Evolutionary conservation across 2,797 vertebrate genomes (phyloP), one percentile per base, ranked within the genome.

Genomic region (Semaprochilodus insignis): DNA sequence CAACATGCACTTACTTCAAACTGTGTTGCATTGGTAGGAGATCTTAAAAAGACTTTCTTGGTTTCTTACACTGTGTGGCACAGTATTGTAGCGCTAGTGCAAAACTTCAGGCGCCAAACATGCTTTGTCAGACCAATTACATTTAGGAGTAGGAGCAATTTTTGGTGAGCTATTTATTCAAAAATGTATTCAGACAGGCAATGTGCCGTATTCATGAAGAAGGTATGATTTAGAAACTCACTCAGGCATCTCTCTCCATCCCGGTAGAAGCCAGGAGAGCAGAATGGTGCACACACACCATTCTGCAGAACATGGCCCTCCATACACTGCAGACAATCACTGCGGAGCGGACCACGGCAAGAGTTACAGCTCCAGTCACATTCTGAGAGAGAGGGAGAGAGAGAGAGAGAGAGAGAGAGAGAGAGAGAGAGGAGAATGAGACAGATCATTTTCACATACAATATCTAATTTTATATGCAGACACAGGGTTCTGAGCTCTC

Each of bases 331-430:
- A 98, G 91, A 89, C 98, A 99, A 91, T 99, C 97, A 0, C 91
- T 97, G 36, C 88, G 91, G 76, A 92, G 93, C 0, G 98, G 97
- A 1, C 98, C 98, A 3, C 83, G 92, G 31, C 98, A 99, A 0
- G 94, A 90, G 0, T 96, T 97, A 81, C 98, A 99, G 91, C 96
- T 99, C 98, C 98, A 97, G 87, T 99, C 97, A 44, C 98, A 99
- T 89, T 99, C 98, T 99, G 69, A 69, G 19, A 67, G n/a, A 31
- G 48, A 55, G 31, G 36, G 51, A 76, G 63, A 27, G 10, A 57
- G 27, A 67, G 19, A 69, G 69, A 67, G 55, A 66, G 44, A 7
- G 16, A 16, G 67, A 66, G 44, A 40, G 59, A 31, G 34, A 21
- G 8, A 54, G 52, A 44, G 66, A 55, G 51, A 73, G 31, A 75